These are phyloP conservation scores for Amniataba percoides DNA, from an alignment of 2,797 vertebrate genomes.

Conservation along the genomic window DNA sequence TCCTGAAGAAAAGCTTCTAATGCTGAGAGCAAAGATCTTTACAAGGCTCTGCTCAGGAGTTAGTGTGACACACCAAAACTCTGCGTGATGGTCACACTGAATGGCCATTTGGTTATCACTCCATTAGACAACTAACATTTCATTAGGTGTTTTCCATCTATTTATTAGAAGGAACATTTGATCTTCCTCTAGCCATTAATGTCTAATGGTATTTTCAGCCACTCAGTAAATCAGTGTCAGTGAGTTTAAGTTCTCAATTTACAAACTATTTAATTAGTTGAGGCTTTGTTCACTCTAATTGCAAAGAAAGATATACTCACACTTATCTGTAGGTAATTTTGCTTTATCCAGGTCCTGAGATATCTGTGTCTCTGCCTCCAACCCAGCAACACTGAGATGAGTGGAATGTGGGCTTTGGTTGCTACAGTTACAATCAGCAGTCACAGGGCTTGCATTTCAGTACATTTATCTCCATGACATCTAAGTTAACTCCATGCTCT, in stretches of 20 bases:
- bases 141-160: constrained; percentile 3
- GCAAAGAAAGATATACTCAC: background rate
- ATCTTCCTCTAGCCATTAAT: background rate
- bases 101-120: constrained; percentile 50
- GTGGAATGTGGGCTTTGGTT: background rate
- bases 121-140: constrained; percentile 31
- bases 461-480: background rate
- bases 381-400: background rate
- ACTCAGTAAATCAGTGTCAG: background rate
- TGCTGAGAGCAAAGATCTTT: constrained; percentile 67
- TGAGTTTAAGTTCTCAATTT: background rate
- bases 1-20: constrained; percentile 66
- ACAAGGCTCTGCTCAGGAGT: constrained; percentile 57
- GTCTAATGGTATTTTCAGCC: background rate
- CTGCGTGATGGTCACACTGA: constrained; percentile 37
- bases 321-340: background rate
- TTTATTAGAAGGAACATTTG: background rate
- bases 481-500: too few relatives aligned
- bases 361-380: background rate
- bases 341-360: background rate
- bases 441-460: background rate
- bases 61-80: constrained; percentile 28
- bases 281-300: background rate
- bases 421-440: background rate
- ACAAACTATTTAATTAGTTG: background rate